A percentile compares a stretch with the other conserved stretches of the same genome.
Conservation (phyloP, 1,140 invertebrate species). For the Nephotettix cincticeps region DNA sequence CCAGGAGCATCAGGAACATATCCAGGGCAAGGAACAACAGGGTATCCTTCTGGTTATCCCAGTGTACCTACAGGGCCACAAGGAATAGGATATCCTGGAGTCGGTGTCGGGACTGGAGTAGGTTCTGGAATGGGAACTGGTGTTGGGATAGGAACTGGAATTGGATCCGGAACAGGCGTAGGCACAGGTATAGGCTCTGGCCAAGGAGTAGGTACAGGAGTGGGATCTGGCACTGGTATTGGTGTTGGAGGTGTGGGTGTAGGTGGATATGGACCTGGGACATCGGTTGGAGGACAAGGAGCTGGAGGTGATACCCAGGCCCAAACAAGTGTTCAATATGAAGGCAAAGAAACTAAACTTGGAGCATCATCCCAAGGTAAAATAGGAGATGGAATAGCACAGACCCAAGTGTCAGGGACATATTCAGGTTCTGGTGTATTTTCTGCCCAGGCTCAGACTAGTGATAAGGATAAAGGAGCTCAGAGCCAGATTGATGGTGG, state of each 20-base stretch:
- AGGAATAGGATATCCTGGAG: conserved; percentile 17
- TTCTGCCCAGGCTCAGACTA: conserved; percentile 76
- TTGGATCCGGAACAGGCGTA: conserved; percentile 31
- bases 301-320: conserved; percentile 65
- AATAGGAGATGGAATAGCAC: conserved; percentile 66
- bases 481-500: conserved; percentile 71
- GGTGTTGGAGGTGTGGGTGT: conserved; percentile 25
- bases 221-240: conserved; percentile 28
- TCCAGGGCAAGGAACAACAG: conserved; percentile 8
- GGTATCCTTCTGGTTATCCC: not conserved
- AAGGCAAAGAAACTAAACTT: conserved; percentile 67
- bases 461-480: conserved; percentile 68
- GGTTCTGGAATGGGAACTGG: conserved; percentile 28
- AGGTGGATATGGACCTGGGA: conserved; percentile 28
- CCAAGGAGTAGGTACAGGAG: not conserved
- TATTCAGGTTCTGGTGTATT: conserved; percentile 74
- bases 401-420: conserved; percentile 75
- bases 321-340: conserved; percentile 65
- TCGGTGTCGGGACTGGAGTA: not conserved
- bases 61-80: conserved; percentile 1
- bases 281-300: not conserved
- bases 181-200: conserved; percentile 30
- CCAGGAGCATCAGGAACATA: not conserved
- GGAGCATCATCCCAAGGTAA: conserved; percentile 71
- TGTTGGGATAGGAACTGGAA: conserved; percentile 13